phyloP scores from a whole-genome alignment of 1,140 invertebrate species.

The Proctacanthus coquilletti region DNA sequence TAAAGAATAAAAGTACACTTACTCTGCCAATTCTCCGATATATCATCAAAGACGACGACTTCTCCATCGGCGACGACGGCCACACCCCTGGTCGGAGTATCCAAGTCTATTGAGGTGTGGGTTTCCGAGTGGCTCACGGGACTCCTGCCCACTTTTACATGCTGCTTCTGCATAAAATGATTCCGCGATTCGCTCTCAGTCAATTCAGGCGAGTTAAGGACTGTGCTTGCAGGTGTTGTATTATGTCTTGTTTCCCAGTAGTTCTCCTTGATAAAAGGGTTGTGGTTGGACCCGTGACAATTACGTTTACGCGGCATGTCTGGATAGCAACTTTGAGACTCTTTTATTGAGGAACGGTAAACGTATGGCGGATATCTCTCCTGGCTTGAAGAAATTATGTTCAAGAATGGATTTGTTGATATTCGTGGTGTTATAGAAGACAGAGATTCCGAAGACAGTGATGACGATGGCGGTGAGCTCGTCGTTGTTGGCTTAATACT shows the following conservation, averaged over 20 bases:
- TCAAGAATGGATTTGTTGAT: constrained; percentile 27
- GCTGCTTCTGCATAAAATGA: not conserved
- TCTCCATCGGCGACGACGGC: constrained; percentile 27
- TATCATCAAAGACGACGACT: constrained; percentile 60
- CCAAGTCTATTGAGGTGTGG: not conserved
- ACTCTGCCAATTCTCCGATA: constrained; percentile 48
- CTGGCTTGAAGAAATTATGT: too few relatives aligned
- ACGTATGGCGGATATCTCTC: constrained; percentile 22
- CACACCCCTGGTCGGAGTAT: not conserved
- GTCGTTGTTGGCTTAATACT: constrained; percentile 19
- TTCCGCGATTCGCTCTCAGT: constrained; percentile 2
- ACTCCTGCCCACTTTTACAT: constrained; percentile 20
- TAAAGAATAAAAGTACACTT: constrained; percentile 10
- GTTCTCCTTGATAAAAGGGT: constrained; percentile 27
- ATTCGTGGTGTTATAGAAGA: constrained; percentile 31
- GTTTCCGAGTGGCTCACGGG: constrained; percentile 11
- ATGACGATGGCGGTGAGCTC: constrained; percentile 25
- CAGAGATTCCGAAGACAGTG: constrained; percentile 34
- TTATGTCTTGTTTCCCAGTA: constrained; percentile 20
- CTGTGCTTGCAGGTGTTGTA: constrained; percentile 6
- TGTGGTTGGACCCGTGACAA: constrained; percentile 12
- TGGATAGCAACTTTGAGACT: constrained; percentile 11
- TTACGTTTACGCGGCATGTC: constrained; percentile 27
- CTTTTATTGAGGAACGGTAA: constrained; percentile 39
- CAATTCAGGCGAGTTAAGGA: constrained; percentile 9